Base-by-base conservation (phyloP, 2,797 vertebrate genomes). In the Siniperca undulata region DNA sequence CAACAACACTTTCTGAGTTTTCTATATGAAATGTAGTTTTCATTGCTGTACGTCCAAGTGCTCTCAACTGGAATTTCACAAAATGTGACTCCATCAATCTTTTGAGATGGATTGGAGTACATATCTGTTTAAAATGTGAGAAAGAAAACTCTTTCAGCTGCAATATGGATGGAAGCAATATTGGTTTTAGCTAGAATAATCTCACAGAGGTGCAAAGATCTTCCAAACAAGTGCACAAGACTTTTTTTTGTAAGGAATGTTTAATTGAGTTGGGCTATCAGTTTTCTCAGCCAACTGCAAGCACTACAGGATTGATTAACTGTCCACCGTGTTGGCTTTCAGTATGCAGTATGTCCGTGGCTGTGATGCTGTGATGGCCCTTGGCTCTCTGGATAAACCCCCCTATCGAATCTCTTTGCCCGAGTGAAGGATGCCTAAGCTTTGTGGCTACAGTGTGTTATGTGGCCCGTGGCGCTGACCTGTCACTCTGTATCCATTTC, bases 401-500 rank as follows among this genome's bases (percentile, higher is more conserved):
- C 60, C 7, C 40, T 44, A 77, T 91, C 55, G 6, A 55, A 77
- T 87, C 58, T 71, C 89, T 30, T 20, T 40, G 50, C 78, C 70
- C 14, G 4, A 24, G 30, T 73, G 27, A 78, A 78, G 81, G 83
- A 85, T 82, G 85, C 77, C 81, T 65, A 16, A 74, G 83, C 66
- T 89, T 88, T 82, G 90, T 82, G 80, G 72, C 84, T 71, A 73
- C 76, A 78, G 71, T 34, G 86, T 82, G 86, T 84, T 84, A 70
- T 86, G 80, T 81, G 74, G 83, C 90, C 85, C 42, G 27, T 80
- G 81, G 81, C 56, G 34, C 89, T 92, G 86, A 90, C 84, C 90
- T 90, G 90, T 92, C 90, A 86, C 84, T 90, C 72, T 11, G 24
- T 84, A 90, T 92, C 85, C 80, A 87, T 91, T 91, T 88, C 85